Evolutionary conservation across 1,140 invertebrate species (phyloP), one percentile per base, ranked within the genome.

Genomic region (Meloidogyne floridensis): DNA sequence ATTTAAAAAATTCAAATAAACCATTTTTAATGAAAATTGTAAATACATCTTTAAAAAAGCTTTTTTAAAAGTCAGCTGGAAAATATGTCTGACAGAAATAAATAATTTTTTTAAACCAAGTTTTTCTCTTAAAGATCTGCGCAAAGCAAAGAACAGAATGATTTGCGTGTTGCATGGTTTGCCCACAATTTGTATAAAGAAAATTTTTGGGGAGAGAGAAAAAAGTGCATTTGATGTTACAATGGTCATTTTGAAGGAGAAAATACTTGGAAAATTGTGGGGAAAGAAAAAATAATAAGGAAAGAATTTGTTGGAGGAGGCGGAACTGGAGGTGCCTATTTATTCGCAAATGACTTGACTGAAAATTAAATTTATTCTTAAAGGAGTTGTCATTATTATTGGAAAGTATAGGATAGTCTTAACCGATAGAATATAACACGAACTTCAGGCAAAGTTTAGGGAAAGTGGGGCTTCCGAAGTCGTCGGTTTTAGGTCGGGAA

Each of bases 221-320:
- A 73, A 42, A 43, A 73, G 47, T 73, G 10, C 72, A 51, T 73
- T n/a, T 51, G 47, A 20, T 51, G 72, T 73, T 51, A 13, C 72
- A 32, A 73, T 47, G 72, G 72, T 47, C 42, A 47, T 73, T 73
- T 73, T 32, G n/a, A 13, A 73, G 15, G 15, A 73, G 51, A 73
- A 47, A 47, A 73, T 18, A 42, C 18, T 5, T 7, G 13, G 18
- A 18, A 42, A 73, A 47, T 73, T 42, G 13, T 47, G 15, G 11
- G n/a, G 72, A 72, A 72, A 32, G 11, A 51, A 72, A 20, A 42
- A 73, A 47, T 47, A 47, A 47, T 47, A 47, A 47, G 47, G 7
- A 73, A 73, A 73, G 32, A 47, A 47, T 42, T 42, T 73, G 42
- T 73, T 73, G 42, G 15, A 11, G 72, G 51, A 73, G 72, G 42